phyloP scores from a whole-genome alignment of 1,140 invertebrate genomes.

The Melanaphis sacchari region DNA sequence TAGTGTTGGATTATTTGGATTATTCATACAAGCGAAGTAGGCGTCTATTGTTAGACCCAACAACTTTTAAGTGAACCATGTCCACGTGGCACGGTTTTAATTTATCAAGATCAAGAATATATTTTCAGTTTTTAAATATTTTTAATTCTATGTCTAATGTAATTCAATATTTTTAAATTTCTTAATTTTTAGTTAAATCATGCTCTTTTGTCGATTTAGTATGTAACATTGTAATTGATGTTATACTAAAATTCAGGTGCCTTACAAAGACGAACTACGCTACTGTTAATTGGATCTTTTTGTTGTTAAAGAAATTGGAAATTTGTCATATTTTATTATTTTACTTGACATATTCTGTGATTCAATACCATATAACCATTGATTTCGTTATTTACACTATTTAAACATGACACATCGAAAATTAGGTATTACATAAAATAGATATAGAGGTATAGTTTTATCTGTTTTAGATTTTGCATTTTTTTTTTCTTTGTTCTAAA shows the following conservation, averaged over 20 bases:
- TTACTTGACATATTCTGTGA: background rate
- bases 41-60: background rate
- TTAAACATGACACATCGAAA: background rate
- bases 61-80: background rate
- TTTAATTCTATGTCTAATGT: too few species aligned
- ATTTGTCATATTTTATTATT: background rate
- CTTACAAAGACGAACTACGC: background rate
- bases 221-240: background rate
- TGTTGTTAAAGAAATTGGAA: background rate
- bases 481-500: background rate
- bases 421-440: background rate
- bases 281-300: background rate
- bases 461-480: background rate
- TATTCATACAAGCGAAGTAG: background rate
- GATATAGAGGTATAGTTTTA: background rate
- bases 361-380: background rate
- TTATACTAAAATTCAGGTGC: background rate
- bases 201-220: too few species aligned
- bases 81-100: too few species aligned
- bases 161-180: too few species aligned
- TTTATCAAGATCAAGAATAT: too few species aligned
- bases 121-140: background rate
- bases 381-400: background rate
- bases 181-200: too few species aligned
- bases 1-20: background rate